Conservation (phyloP, 2,888 invertebrate species). For the Coenonympha arcania region DNA sequence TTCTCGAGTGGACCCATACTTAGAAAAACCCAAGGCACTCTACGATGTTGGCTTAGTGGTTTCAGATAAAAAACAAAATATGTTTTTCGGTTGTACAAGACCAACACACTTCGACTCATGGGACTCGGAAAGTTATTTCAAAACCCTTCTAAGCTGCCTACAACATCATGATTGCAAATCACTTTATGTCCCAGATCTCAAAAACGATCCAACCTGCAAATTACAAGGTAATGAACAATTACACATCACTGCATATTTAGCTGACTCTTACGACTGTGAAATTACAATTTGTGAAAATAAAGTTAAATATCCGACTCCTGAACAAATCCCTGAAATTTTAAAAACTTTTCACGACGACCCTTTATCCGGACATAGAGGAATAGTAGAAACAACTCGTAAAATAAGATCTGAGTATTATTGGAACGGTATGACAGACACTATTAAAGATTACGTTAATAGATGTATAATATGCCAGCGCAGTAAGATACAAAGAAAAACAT, state of each 20-base stretch:
- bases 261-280: conserved; percentile 31
- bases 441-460: too few relatives aligned
- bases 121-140: conserved; percentile 38
- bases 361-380: too few relatives aligned
- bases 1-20: conserved; percentile 28
- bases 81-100: conserved; percentile 26
- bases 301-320: too few relatives aligned
- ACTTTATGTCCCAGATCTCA: conserved; percentile 31
- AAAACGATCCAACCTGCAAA: conserved; percentile 27
- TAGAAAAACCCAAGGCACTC: conserved; percentile 29
- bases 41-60: conserved; percentile 31
- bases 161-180: conserved; percentile 26
- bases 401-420: neutral
- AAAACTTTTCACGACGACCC: conserved; percentile 31
- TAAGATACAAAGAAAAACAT: too few relatives aligned
- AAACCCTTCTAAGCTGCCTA: conserved; percentile 31
- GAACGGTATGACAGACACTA: too few relatives aligned
- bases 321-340: too few relatives aligned
- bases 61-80: conserved; percentile 31
- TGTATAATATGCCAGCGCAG: too few relatives aligned
- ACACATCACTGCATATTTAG: conserved; percentile 31
- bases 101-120: conserved; percentile 30
- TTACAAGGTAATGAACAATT: conserved; percentile 30
- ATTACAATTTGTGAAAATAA: too few relatives aligned
- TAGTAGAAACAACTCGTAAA: too few relatives aligned